Base-by-base conservation (phyloP, 2,888 invertebrate genomes). In the Lepeophtheirus nordmannii region DNA sequence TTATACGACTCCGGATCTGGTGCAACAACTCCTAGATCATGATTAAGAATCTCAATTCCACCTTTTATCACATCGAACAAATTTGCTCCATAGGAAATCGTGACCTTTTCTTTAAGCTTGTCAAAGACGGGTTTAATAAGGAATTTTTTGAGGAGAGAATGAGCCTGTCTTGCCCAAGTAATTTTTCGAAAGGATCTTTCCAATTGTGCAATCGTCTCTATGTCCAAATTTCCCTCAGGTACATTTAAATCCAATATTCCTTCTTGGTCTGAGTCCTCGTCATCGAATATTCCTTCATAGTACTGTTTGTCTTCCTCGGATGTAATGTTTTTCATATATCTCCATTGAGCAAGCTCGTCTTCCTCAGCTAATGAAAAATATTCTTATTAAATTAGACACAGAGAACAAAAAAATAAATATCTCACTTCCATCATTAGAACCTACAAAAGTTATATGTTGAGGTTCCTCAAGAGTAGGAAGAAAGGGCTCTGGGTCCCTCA, bases 21-120 rank as follows among this genome's bases (percentile, higher is more conserved):
- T 0, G 87, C 87, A 9, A 88, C 82, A 38, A 90, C 80, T 14
- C 86, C 87, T 22, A 84, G 82, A 57, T 78, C 77, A 58, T 76
- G 75, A 71, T 77, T 76, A 64, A 86, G 79, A 74, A 86, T 88
- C 73, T 87, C 85, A 70, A 90, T 84, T 67, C 89, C 88, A 14
- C 91, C 90, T 84, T 88, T 89, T 73, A 91, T 86, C 30, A 90
- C 82, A 74, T 92, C 90, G 72, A 89, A 86, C 7, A 92, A 80
- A 74, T 86, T 87, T 75, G 89, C 89, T 74, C 90, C 90, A 71
- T 85, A 80, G 75, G 84, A 84, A 14, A 46, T 23, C 37, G 91
- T 91, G 71, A 86, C 80, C 71, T 87, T 82, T 68, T 79, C 75
- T 77, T 87, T 87, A 68, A 89, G 81, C 67, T 78, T 76, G 71